Conservation (phyloP, 2,113 vertebrate genomes). For the Lepus americanus region DNA sequence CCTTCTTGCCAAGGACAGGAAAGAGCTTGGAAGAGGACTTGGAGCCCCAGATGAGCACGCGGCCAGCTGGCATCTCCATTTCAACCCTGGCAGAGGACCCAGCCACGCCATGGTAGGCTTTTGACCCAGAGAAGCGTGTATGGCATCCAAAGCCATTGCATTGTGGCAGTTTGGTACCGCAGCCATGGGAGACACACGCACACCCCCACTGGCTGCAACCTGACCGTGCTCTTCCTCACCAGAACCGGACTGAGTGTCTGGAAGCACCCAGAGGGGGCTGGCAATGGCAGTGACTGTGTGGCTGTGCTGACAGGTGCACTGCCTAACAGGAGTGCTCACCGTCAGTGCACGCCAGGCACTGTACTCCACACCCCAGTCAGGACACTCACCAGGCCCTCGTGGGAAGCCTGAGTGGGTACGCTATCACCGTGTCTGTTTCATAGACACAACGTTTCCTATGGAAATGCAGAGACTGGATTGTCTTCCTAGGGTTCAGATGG, state of each 20-base stretch:
- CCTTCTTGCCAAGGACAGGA: neutral
- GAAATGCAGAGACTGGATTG: neutral
- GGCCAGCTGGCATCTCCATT: accelerated
- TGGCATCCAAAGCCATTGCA: accelerated
- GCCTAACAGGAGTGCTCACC: neutral
- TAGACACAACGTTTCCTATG: neutral
- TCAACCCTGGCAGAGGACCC: neutral
- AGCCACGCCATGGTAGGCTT: accelerated
- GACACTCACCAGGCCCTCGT: too few relatives aligned
- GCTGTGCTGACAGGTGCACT: accelerated
- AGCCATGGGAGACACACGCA: neutral
- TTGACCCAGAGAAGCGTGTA: too few relatives aligned
- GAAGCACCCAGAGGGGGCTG: accelerated
- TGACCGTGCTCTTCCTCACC: neutral
- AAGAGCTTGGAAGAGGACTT: neutral
- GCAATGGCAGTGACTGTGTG: accelerated
- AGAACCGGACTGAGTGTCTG: too few relatives aligned
- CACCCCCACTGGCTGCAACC: accelerated
- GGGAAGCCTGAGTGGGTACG: accelerated
- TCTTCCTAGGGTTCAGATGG: neutral
- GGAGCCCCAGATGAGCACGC: accelerated
- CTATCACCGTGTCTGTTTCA: accelerated
- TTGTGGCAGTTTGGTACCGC: neutral
- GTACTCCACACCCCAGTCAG: neutral
- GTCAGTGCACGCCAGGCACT: accelerated